Base-by-base conservation (phyloP, 2,797 vertebrate genomes). In the Micromesistius poutassou region DNA sequence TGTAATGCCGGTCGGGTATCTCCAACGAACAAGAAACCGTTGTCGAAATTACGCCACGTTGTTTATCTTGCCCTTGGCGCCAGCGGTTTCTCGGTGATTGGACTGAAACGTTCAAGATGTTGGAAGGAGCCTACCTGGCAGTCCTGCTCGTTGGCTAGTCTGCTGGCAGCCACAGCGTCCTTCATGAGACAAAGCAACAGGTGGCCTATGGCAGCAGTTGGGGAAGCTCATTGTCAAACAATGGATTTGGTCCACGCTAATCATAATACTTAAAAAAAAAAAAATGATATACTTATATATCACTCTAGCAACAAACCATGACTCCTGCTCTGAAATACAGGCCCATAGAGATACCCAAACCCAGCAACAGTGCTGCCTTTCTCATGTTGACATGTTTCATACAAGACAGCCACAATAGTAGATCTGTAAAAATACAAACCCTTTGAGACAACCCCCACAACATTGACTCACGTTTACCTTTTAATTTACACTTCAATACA, bases 401-500 rank as follows among this genome's bases (percentile, higher is more conserved):
- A 68, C 62, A 68, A 68, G 55, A 25, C 7, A 22, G 55, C 55
- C 55, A 62, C 55, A 25, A 62, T n/a, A 62, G 55, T 25, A 62
- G 55, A 1, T 22, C 55, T 62, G 55, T 62, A 62, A 25, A 25
- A n/a, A 62, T 55, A 55, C 1, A 25, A 68, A 12, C 62, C 62
- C 25, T 68, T 68, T 28, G 62, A 68, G 62, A 30, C 62, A 55
- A 46, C 42, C 9, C 42, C 42, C 42, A 46, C 42, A 22, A 62
- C 55, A 28, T 68, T 68, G n/a, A 28, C 62, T 68, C 62, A 28
- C 25, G 25, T 25, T 77, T 79, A 50, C 33, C 40, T 74, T 25
- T 84, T 62, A 74, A 78, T 68, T 68, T 68, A 28, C 62, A 68
- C 25, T 68, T n/a, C 25, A 68, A 12, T 68, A 30, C 25, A 68